Evolutionary conservation across 2,113 vertebrate genomes (phyloP).

Genomic region (Pavo muticus): DNA sequence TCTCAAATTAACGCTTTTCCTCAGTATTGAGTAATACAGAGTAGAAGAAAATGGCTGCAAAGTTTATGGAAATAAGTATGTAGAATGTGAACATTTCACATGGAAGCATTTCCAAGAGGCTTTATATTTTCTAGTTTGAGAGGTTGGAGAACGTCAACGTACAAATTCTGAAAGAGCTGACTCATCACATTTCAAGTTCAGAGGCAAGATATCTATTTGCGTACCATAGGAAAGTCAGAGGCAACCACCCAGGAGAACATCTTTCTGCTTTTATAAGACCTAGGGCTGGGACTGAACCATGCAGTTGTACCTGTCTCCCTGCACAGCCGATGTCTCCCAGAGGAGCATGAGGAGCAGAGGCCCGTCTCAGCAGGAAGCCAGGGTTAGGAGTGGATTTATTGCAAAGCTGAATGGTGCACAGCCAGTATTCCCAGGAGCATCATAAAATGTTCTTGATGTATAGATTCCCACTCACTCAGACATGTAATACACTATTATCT

Average conservation of each 20-base stretch:
- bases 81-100: neutral
- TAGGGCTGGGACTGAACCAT: neutral
- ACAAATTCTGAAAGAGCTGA: neutral
- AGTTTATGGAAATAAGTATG: neutral
- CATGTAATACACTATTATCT: neutral
- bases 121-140: neutral
- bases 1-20: neutral
- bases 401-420: neutral
- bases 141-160: neutral
- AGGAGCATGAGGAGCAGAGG: neutral
- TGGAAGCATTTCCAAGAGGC: neutral
- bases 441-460: neutral
- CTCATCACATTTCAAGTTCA: neutral
- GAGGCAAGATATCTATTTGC: neutral
- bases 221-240: neutral
- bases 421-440: neutral
- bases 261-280: neutral
- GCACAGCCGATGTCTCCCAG: neutral
- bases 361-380: accelerated
- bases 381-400: neutral
- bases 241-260: neutral
- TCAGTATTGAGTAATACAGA: neutral
- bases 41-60: neutral
- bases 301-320: neutral
- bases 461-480: neutral